Evolutionary conservation across 1,140 invertebrate species (phyloP).

Genomic region (Phymastichus coffea): DNA sequence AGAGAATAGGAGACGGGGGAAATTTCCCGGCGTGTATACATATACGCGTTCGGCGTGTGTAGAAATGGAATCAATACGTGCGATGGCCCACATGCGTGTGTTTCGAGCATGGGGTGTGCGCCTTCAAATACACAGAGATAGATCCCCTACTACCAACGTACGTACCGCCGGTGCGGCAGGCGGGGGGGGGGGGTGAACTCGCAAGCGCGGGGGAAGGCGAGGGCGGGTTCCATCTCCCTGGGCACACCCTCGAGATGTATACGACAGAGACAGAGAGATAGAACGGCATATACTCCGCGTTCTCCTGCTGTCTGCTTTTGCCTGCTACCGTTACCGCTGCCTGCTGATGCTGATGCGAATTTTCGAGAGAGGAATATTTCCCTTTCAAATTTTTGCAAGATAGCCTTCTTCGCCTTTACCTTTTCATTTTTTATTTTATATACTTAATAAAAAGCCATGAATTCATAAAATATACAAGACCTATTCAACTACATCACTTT

Average conservation of each 20-base stretch:
- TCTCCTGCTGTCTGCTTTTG: no score
- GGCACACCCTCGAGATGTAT: conserved; percentile 31
- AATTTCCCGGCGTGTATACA: neutral
- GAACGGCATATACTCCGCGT: conserved; percentile 6
- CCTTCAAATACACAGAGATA: conserved; percentile 16
- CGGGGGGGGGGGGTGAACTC: neutral
- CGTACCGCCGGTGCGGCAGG: no score
- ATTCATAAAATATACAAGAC: conserved; percentile 29
- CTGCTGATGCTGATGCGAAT: conserved; percentile 26
- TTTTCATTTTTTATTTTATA: conserved; percentile 14
- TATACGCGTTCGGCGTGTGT: neutral
- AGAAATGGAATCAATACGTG: no score
- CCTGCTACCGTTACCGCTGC: neutral
- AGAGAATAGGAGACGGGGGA: neutral
- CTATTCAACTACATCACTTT: no score
- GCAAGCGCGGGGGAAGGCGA: conserved; percentile 11
- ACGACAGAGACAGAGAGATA: conserved; percentile 4
- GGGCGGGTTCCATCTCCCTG: conserved; percentile 29
- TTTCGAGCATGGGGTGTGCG: conserved; percentile 14
- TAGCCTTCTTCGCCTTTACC: conserved; percentile 17
- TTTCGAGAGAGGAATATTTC: conserved; percentile 32
- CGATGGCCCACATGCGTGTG: conserved; percentile 22
- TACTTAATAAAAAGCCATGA: conserved; percentile 27
- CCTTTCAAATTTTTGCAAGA: conserved; percentile 32
- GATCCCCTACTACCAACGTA: no score